These are phyloP conservation scores for Drosophila burlai DNA, from an alignment of 1,140 invertebrate genomes.

Conservation along the genomic window DNA sequence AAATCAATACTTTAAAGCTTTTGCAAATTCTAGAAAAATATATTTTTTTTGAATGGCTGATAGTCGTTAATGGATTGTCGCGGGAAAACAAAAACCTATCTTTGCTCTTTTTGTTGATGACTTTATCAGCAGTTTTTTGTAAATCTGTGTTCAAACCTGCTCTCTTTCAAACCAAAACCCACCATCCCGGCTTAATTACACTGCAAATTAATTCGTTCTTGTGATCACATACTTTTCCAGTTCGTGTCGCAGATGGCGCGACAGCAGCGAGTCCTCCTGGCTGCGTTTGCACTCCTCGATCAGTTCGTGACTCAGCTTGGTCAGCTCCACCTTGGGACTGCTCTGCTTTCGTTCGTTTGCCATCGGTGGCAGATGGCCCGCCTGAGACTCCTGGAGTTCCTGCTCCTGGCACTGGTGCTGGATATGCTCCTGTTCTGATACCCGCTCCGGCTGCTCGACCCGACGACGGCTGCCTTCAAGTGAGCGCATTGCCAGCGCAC, in stretches of 20 bases:
- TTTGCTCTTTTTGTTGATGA: background rate
- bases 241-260: constrained; percentile 73
- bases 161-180: too few species aligned
- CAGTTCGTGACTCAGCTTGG: constrained; percentile 74
- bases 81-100: background rate
- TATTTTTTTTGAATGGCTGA: background rate
- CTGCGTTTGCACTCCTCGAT: constrained; percentile 78
- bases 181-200: background rate
- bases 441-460: constrained; percentile 27
- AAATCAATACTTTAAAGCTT: background rate
- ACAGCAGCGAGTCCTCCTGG: constrained; percentile 70
- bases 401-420: constrained; percentile 7
- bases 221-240: constrained; percentile 76
- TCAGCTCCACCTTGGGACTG: constrained; percentile 70
- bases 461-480: constrained; percentile 63
- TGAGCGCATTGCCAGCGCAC: constrained; percentile 70
- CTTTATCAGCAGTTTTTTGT: background rate
- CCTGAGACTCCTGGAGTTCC: constrained; percentile 17
- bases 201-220: background rate
- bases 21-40: background rate
- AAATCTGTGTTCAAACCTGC: background rate
- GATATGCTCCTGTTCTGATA: constrained; percentile 32
- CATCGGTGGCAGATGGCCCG: constrained; percentile 52
- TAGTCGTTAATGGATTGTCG: background rate
- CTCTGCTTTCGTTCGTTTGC: constrained; percentile 71